Evolutionary conservation across 2,797 vertebrate genomes (phyloP).

Genomic region (Denticeps clupeoides): DNA sequence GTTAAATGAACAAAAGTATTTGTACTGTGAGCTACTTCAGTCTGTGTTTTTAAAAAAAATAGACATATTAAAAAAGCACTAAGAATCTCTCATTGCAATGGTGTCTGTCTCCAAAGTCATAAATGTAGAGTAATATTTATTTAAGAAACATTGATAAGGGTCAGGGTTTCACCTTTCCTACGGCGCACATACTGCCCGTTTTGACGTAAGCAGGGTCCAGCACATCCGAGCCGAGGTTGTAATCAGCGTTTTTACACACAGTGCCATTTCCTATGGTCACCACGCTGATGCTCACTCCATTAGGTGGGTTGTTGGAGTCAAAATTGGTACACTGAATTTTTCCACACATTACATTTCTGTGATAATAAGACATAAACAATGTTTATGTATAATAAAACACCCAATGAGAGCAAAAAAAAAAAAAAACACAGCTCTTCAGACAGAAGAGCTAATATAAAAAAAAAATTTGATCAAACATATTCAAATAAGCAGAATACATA

Average conservation of each 20-base stretch:
- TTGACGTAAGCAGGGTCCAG: slow-evolving; percentile 76
- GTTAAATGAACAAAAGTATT: too few species aligned
- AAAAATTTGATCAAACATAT: too few species aligned
- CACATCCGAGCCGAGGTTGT: slow-evolving; percentile 69
- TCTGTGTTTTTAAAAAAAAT: too few species aligned
- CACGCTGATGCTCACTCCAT: slow-evolving; percentile 38
- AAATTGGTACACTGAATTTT: slow-evolving; percentile 76
- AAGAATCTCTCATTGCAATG: too few species aligned
- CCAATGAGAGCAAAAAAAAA: too few species aligned
- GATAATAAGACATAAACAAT: background rate
- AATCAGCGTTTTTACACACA: slow-evolving; percentile 66
- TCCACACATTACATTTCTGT: slow-evolving; percentile 71
- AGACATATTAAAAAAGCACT: too few species aligned
- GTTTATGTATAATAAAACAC: too few species aligned
- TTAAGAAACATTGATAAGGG: too few species aligned
- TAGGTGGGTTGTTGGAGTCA: slow-evolving; percentile 33
- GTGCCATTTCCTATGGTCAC: slow-evolving; percentile 11
- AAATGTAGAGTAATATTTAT: too few species aligned
- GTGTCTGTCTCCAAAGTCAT: too few species aligned
- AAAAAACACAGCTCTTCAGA: background rate
- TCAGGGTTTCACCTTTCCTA: slow-evolving; percentile 71
- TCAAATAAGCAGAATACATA: slow-evolving; percentile 20
- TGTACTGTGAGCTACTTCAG: too few species aligned
- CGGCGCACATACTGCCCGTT: slow-evolving; percentile 61
- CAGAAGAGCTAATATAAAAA: too few species aligned